Conservation (phyloP, 2,113 vertebrate genomes). For the Tricholaema leucomelas region DNA sequence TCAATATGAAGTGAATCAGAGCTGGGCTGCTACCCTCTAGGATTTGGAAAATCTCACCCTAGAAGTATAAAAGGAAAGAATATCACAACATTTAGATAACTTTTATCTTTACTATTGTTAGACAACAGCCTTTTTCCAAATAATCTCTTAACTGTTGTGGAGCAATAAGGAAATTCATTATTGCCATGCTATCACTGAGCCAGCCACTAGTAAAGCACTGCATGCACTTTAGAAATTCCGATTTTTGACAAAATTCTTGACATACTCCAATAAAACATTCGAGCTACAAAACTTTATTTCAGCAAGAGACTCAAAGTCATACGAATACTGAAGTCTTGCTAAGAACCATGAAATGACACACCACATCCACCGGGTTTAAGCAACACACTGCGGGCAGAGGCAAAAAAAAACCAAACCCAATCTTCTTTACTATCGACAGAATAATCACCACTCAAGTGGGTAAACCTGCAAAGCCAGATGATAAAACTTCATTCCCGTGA, state of each 20-base stretch:
- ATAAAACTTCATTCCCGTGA: not conserved
- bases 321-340: not conserved
- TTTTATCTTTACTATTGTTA: not conserved
- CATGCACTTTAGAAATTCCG: not conserved
- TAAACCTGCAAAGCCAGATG: not conserved
- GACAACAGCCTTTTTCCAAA: not conserved
- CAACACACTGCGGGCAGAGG: not conserved
- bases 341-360: not conserved
- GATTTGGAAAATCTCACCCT: not conserved
- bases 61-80: not conserved
- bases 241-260: not conserved
- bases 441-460: not conserved
- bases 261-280: not conserved
- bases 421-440: not conserved
- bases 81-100: not conserved
- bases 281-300: not conserved
- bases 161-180: constrained; percentile 2
- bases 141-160: not conserved
- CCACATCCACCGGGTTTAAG: not conserved
- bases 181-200: not conserved
- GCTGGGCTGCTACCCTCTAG: not conserved
- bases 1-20: not conserved
- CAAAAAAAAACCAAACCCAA: not conserved
- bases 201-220: not conserved
- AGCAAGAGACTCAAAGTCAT: not conserved